Evolutionary conservation across 1,140 invertebrate genomes (phyloP).

Genomic region (Apis dorsata): DNA sequence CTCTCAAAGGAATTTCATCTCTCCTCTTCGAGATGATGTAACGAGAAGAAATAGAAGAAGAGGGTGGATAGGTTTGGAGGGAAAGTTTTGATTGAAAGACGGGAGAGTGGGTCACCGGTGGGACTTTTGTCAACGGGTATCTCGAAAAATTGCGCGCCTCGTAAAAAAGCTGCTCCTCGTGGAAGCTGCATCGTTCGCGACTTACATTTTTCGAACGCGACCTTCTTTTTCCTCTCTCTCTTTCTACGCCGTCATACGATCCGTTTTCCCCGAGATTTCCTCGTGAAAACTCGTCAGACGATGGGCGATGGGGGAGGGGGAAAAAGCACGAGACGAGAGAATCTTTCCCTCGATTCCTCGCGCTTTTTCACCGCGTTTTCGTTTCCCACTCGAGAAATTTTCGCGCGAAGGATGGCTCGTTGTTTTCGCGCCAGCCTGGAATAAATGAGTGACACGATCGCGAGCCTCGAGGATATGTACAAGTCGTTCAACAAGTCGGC

Average conservation of each 20-base stretch:
- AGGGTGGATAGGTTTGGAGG: no score
- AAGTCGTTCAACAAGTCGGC: no score
- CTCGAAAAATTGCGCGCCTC: conserved; percentile 19
- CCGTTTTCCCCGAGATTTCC: neutral
- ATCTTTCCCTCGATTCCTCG: neutral
- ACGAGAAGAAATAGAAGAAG: neutral
- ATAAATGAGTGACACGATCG: conserved; percentile 18
- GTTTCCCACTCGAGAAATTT: neutral
- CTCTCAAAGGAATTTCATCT: conserved; percentile 24
- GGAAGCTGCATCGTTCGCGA: conserved; percentile 18
- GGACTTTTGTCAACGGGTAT: conserved; percentile 40
- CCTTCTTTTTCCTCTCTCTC: neutral
- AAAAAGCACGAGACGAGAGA: neutral
- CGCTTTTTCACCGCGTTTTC: neutral
- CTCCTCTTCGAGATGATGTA: neutral
- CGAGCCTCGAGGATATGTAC: neutral
- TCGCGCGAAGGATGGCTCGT: neutral
- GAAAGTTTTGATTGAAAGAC: conserved; percentile 55
- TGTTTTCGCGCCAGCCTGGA: neutral
- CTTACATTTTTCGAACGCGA: conserved; percentile 26
- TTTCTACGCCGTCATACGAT: neutral
- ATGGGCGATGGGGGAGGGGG: neutral
- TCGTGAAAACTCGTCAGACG: neutral
- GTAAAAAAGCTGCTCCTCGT: conserved; percentile 40
- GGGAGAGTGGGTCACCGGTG: conserved; percentile 22